Percentiles rank a stretch among this genome's conserved stretches.
Evolutionary conservation across 1,140 invertebrate species (phyloP).

Genomic region (Heliconius hewitsoni): DNA sequence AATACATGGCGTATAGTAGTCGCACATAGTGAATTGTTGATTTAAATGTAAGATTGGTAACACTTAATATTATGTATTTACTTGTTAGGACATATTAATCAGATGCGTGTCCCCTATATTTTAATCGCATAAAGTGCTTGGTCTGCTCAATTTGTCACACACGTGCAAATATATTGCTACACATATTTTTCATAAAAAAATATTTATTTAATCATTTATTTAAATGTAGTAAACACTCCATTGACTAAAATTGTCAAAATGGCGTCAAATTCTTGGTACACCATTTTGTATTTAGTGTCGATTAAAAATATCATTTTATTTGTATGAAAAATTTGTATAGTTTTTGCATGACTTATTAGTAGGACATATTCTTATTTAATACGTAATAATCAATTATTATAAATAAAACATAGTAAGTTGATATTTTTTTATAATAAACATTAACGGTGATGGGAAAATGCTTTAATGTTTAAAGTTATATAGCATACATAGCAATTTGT

Average conservation of each 20-base stretch:
- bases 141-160: constrained; percentile 62
- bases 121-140: constrained; percentile 68
- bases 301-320: neutral
- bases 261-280: constrained; percentile 36
- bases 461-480: constrained; percentile 16
- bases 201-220: constrained; percentile 14
- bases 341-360: constrained; percentile 35
- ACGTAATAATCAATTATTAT: constrained; percentile 19
- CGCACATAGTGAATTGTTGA: constrained; percentile 81
- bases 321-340: constrained; percentile 41
- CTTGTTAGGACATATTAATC: constrained; percentile 69
- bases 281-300: constrained; percentile 9
- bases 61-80: constrained; percentile 74
- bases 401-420: constrained; percentile 20
- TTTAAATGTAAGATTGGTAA: constrained; percentile 82
- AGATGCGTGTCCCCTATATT: constrained; percentile 70
- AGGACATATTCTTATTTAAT: constrained; percentile 20
- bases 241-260: constrained; percentile 42
- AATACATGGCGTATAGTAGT: constrained; percentile 81
- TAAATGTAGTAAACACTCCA: constrained; percentile 13
- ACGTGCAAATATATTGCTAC: constrained; percentile 63
- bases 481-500: neutral
- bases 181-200: constrained; percentile 37
- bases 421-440: constrained; percentile 22
- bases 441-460: constrained; percentile 32